Evolutionary conservation across 1,140 invertebrate genomes (phyloP).

Genomic region (Lethocerus indicus): DNA sequence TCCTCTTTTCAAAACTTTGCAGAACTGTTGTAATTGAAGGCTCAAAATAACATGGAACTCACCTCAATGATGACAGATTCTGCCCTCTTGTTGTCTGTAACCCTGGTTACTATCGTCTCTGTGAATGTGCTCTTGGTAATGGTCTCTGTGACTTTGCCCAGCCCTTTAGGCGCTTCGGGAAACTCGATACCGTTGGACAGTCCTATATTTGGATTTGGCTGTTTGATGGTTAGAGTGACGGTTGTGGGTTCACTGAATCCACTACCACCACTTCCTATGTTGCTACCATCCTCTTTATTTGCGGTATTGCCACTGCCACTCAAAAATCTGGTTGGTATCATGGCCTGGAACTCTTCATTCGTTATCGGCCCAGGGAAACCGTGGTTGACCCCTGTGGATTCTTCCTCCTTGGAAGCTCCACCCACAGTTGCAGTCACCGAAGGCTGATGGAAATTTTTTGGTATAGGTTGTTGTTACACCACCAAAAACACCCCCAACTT

Average conservation of each 20-base stretch:
- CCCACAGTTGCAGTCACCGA: too few relatives aligned
- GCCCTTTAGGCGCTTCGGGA: slow-evolving; percentile 61
- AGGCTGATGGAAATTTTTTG: too few relatives aligned
- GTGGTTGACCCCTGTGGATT: too few relatives aligned
- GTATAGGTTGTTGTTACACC: too few relatives aligned
- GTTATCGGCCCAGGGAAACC: slow-evolving; percentile 75
- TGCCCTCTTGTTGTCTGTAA: slow-evolving; percentile 77
- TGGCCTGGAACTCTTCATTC: slow-evolving; percentile 82
- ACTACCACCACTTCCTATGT: background rate
- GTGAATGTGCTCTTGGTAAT: slow-evolving; percentile 88
- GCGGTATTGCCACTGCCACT: slow-evolving; percentile 14
- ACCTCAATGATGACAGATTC: slow-evolving; percentile 76
- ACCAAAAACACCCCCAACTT: too few relatives aligned
- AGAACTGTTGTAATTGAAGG: too few relatives aligned
- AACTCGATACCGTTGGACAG: slow-evolving; percentile 42
- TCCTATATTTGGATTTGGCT: slow-evolving; percentile 29
- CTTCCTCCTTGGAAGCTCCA: too few relatives aligned
- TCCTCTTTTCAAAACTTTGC: too few relatives aligned
- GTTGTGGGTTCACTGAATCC: slow-evolving; percentile 16
- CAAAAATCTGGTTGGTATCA: slow-evolving; percentile 80
- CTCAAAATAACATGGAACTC: too few relatives aligned
- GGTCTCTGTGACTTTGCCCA: slow-evolving; percentile 76
- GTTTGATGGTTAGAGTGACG: slow-evolving; percentile 54
- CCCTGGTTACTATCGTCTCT: slow-evolving; percentile 79
- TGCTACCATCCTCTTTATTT: background rate